These are phyloP conservation scores for Smittia aterrima DNA, from an alignment of 2,888 invertebrate genomes.

Conservation along the genomic window DNA sequence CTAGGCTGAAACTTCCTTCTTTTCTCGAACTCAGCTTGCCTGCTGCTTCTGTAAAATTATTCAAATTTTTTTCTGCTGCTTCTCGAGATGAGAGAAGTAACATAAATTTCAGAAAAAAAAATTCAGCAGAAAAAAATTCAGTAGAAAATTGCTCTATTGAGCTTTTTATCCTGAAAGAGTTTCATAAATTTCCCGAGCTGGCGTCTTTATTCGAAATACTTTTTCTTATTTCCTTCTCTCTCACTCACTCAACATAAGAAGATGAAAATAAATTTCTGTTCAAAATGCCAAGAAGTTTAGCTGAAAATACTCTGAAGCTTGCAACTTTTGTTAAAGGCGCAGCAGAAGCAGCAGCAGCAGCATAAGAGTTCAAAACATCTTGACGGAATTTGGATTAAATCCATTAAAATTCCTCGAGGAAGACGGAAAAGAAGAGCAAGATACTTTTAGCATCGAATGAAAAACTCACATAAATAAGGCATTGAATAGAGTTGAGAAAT, in stretches of 20 bases:
- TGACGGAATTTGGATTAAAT: conserved; percentile 37
- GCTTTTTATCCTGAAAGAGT: conserved; percentile 33
- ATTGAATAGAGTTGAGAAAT: conserved; percentile 16
- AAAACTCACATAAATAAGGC: conserved; percentile 36
- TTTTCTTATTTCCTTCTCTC: no score
- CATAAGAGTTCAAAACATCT: conserved; percentile 29
- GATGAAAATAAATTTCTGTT: conserved; percentile 4
- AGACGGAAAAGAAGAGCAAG: conserved; percentile 5
- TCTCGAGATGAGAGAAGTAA: neutral
- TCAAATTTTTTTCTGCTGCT: conserved; percentile 11
- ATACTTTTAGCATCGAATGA: neutral
- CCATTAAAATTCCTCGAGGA: conserved; percentile 26
- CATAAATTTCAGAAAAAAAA: conserved; percentile 29
- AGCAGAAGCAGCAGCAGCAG: neutral
- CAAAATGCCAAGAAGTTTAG: conserved; percentile 27
- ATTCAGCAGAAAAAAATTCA: conserved; percentile 38
- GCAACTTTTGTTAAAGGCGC: conserved; percentile 27
- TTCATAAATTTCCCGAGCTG: conserved; percentile 33
- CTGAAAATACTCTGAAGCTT: neutral
- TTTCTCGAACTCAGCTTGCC: neutral
- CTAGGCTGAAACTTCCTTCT: neutral
- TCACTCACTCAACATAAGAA: neutral
- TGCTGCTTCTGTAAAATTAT: neutral
- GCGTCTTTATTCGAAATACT: conserved; percentile 37
- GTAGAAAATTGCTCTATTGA: conserved; percentile 37